Evolutionary conservation across 1,140 invertebrate genomes (phyloP).

Genomic region (Campoletis sonorensis): DNA sequence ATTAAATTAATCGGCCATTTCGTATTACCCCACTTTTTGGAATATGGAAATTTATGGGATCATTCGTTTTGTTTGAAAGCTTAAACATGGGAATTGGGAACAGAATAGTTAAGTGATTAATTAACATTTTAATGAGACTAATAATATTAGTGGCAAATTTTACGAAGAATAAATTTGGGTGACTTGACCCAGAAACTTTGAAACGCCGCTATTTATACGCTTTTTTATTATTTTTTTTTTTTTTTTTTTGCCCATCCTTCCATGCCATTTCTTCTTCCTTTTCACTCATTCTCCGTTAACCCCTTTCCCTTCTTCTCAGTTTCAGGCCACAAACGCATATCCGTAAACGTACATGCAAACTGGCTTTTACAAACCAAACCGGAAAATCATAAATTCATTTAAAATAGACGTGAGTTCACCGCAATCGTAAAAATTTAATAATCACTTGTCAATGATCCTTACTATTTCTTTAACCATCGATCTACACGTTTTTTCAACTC

Average conservation of each 20-base stretch:
- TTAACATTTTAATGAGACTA: not conserved
- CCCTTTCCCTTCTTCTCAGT: constrained; percentile 25
- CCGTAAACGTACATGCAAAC: not conserved
- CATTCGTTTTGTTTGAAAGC: too few species aligned
- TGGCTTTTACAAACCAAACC: not conserved
- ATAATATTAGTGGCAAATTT: not conserved
- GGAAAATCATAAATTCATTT: too few species aligned
- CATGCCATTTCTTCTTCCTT: not conserved
- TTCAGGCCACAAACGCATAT: constrained; percentile 37
- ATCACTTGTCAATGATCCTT: too few species aligned
- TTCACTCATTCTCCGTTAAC: constrained; percentile 19
- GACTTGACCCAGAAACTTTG: not conserved
- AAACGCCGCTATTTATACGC: not conserved
- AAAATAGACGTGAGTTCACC: too few species aligned
- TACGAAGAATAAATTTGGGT: not conserved
- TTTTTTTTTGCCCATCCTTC: not conserved
- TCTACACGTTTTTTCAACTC: too few species aligned
- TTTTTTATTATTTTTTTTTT: too few species aligned
- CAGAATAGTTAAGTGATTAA: not conserved
- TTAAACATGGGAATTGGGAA: too few species aligned
- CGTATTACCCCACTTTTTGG: too few species aligned
- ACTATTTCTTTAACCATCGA: too few species aligned
- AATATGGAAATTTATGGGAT: too few species aligned
- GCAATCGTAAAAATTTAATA: too few species aligned
- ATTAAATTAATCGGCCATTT: too few species aligned